Percentiles rank a stretch among this genome's conserved stretches.
Conservation (phyloP, 2,113 vertebrate species). For the Perca schrenkii region DNA sequence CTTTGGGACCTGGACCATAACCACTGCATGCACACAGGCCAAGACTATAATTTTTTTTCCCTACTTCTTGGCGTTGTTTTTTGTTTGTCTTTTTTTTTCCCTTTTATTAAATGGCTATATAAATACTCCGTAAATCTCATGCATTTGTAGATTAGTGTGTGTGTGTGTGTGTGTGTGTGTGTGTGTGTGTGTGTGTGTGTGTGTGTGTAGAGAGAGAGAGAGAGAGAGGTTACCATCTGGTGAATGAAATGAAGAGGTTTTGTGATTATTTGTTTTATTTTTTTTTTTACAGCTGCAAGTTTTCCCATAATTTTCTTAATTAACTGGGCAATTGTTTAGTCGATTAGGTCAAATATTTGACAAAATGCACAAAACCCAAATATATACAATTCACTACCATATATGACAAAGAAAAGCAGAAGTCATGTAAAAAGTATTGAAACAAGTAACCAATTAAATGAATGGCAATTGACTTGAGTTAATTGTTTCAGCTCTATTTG, state of each 20-base stretch:
- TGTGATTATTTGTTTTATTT: too few species aligned
- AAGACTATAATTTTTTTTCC: conserved; percentile 16
- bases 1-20: conserved; percentile 76
- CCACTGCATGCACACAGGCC: conserved; percentile 58
- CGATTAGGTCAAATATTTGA: not conserved
- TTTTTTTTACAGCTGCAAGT: not conserved
- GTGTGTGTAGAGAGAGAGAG: not conserved
- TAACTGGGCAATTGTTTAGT: not conserved
- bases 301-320: not conserved
- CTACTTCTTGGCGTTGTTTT: conserved; percentile 31
- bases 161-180: not conserved
- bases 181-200: not conserved
- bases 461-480: not conserved
- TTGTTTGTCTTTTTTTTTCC: conserved; percentile 17
- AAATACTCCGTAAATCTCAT: conserved; percentile 4
- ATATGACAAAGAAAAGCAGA: not conserved
- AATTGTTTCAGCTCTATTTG: not conserved
- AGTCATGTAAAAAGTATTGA: not conserved
- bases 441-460: not conserved
- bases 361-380: not conserved
- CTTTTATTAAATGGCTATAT: conserved; percentile 18
- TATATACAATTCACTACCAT: not conserved
- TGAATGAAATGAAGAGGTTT: not conserved
- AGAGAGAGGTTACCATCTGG: not conserved
- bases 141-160: not conserved